Percentiles rank a stretch among this genome's conserved stretches.
Conservation (phyloP, 2,113 vertebrate species). For the Lipophrys pholis region DNA sequence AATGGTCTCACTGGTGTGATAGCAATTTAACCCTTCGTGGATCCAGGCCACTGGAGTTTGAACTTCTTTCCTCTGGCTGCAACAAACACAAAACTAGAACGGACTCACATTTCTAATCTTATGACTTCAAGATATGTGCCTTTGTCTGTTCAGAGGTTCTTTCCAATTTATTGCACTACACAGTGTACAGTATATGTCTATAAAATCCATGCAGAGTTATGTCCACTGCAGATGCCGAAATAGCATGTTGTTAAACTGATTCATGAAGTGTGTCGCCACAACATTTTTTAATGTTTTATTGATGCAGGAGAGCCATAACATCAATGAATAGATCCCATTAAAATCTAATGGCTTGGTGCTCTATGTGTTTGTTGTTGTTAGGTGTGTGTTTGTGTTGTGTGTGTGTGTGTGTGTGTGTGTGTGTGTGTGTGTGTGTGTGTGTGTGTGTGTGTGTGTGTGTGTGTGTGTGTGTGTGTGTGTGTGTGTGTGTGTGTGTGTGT, state of each 20-base stretch:
- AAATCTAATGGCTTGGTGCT: slow-evolving; percentile 53
- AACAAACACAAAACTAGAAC: slow-evolving; percentile 27
- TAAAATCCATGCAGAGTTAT: slow-evolving; percentile 70
- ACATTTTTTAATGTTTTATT: slow-evolving; percentile 73
- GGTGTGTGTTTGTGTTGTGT: slow-evolving; percentile 40
- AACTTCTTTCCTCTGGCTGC: neutral
- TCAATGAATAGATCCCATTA: slow-evolving; percentile 68
- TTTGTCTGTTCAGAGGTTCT: slow-evolving; percentile 48
- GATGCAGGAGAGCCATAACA: slow-evolving; percentile 60
- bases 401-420: no score
- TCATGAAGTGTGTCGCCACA: slow-evolving; percentile 63
- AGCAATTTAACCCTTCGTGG: slow-evolving; percentile 15
- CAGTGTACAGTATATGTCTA: slow-evolving; percentile 63
- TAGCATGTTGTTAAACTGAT: slow-evolving; percentile 71
- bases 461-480: slow-evolving; percentile 50
- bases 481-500: slow-evolving; percentile 23
- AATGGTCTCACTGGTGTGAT: slow-evolving; percentile 66
- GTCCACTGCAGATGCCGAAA: slow-evolving; percentile 63
- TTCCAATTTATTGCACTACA: slow-evolving; percentile 45
- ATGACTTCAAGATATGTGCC: slow-evolving; percentile 34
- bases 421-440: slow-evolving; percentile 32
- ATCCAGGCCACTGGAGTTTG: neutral
- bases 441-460: slow-evolving; percentile 43
- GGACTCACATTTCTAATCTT: slow-evolving; percentile 15
- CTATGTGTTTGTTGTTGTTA: slow-evolving; percentile 55